A percentile compares a stretch with the other conserved stretches of the same genome.
Conservation (phyloP, 2,888 invertebrate species). For the Allygus modestus region DNA sequence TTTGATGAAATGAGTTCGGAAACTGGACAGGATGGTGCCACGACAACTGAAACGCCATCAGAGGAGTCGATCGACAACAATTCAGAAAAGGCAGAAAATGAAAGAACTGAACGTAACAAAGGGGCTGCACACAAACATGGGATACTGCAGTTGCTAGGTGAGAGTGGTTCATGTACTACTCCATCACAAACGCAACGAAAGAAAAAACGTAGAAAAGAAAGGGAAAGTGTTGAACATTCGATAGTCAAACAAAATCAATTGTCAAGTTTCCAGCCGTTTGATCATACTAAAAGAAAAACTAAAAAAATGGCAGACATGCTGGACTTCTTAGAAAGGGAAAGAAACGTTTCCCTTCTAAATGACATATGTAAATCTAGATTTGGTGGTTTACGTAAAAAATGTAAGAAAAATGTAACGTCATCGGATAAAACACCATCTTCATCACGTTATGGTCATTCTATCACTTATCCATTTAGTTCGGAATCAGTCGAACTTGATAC, state of each 20-base stretch:
- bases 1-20: neutral
- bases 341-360: neutral
- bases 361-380: neutral
- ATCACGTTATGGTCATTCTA: neutral
- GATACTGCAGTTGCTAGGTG: neutral
- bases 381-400: neutral
- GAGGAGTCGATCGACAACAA: neutral
- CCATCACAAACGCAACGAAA: neutral
- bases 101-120: neutral
- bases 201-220: slow-evolving; percentile 17
- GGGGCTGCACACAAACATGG: neutral
- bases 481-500: neutral
- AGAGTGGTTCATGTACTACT: neutral
- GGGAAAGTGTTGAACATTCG: slow-evolving; percentile 1
- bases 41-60: neutral
- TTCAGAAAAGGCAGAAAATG: neutral
- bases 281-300: slow-evolving; percentile 19
- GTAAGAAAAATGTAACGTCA: neutral
- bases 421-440: neutral
- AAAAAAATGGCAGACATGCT: slow-evolving; percentile 17
- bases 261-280: neutral
- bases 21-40: neutral
- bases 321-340: slow-evolving; percentile 6
- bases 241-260: neutral
- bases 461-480: neutral